phyloP scores from a whole-genome alignment of 2,797 vertebrate genomes.

The Diplodus sargus region DNA sequence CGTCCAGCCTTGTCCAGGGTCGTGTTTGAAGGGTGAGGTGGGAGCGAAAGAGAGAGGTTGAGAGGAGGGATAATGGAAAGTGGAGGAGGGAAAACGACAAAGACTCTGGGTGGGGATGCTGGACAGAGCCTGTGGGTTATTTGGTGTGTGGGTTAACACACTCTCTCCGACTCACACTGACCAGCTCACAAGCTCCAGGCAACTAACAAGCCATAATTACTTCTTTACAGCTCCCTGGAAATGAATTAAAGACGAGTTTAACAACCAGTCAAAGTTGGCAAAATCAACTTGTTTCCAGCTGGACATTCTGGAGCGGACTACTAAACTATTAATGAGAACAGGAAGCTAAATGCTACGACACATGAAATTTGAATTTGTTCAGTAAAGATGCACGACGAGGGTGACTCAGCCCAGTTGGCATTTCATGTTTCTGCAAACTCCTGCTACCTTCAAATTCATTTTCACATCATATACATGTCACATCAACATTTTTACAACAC shows the following conservation, averaged over 20 bases:
- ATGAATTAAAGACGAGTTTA: conserved; percentile 37
- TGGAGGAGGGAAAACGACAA: conserved; percentile 66
- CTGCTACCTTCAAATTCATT: no score
- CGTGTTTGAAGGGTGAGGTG: conserved; percentile 62
- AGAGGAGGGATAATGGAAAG: conserved; percentile 72
- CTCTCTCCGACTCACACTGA: conserved; percentile 50
- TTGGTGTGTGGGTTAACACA: conserved; percentile 53
- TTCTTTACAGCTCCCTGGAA: conserved; percentile 48
- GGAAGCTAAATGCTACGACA: conserved; percentile 20
- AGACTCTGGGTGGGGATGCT: conserved; percentile 63
- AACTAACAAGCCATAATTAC: conserved; percentile 27
- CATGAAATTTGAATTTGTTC: neutral
- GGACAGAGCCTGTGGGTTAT: conserved; percentile 49
- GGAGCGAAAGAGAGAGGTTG: conserved; percentile 43
- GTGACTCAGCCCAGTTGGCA: neutral
- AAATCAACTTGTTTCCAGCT: conserved; percentile 37
- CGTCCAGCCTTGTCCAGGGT: conserved; percentile 49
- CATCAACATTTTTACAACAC: no score
- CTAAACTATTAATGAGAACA: conserved; percentile 20
- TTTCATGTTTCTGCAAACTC: no score
- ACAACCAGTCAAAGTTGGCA: conserved; percentile 34
- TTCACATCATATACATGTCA: no score
- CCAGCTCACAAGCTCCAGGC: conserved; percentile 44
- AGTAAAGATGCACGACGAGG: neutral
- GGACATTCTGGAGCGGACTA: conserved; percentile 15